Conservation (phyloP, 1,140 invertebrate genomes). For the Pinna nobilis region DNA sequence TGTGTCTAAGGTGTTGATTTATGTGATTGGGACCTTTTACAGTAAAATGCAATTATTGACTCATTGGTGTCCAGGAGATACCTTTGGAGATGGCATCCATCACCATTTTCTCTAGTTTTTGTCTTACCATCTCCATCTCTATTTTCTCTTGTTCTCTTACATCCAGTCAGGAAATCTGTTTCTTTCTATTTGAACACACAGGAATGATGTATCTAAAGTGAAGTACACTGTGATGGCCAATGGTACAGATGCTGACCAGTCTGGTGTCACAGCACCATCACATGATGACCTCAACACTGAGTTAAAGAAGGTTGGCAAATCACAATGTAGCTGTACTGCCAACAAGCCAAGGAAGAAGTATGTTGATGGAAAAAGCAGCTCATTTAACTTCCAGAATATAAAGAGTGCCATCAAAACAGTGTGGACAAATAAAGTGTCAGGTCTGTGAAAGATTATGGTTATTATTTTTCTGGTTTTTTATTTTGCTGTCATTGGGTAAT, state of each 20-base stretch:
- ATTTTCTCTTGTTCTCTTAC: no score
- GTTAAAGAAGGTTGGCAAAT: not conserved
- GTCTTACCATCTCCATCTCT: no score
- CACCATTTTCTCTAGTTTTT: no score
- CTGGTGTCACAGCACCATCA: not conserved
- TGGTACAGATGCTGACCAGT: not conserved
- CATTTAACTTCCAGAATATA: conserved; percentile 12
- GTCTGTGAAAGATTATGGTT: no score
- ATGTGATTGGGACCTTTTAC: no score
- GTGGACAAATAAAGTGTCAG: conserved; percentile 25
- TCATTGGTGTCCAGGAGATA: no score
- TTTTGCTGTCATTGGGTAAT: no score
- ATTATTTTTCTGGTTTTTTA: no score
- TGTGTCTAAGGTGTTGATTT: no score
- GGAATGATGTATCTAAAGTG: conserved; percentile 24
- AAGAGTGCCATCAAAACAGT: conserved; percentile 12
- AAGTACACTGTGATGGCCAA: conserved; percentile 26
- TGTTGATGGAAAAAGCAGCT: conserved; percentile 1
- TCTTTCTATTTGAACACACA: not conserved
- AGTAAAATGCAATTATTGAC: no score
- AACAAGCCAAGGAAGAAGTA: conserved; percentile 24
- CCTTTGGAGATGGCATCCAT: no score
- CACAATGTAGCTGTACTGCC: conserved; percentile 29
- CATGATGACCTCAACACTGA: not conserved
- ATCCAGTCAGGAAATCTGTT: no score